These are phyloP conservation scores for Ellobium chinense DNA, from an alignment of 2,888 invertebrate genomes.

Conservation along the genomic window DNA sequence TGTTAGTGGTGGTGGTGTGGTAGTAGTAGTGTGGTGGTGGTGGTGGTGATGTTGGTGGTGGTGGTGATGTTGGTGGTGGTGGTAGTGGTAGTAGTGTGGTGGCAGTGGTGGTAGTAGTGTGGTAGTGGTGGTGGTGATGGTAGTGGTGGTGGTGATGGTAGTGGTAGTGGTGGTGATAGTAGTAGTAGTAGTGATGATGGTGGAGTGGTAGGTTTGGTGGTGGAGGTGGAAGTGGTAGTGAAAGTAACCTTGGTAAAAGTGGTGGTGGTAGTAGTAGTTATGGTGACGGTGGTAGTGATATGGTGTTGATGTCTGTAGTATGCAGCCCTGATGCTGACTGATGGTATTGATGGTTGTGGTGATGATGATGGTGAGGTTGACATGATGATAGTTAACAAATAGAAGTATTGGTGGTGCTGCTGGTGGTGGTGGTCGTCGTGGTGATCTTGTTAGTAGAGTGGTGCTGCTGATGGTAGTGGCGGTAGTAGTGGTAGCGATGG, in stretches of 20 bases:
- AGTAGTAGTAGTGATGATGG: conserved; percentile 16
- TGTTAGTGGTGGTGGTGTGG: no score
- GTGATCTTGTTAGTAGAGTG: neutral
- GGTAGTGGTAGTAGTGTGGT: no score
- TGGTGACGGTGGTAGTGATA: neutral
- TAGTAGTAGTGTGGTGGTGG: no score
- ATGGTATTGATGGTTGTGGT: neutral
- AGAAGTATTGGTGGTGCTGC: conserved; percentile 5
- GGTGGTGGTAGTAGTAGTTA: neutral
- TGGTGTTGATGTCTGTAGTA: no score
- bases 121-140: neutral
- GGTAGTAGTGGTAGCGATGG: neutral
- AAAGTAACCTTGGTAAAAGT: neutral
- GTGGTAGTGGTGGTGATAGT: neutral
- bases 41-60: no score
- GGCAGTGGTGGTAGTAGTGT: no score
- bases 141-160: neutral
- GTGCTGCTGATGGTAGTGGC: neutral
- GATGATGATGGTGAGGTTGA: no score
- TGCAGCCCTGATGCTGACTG: no score
- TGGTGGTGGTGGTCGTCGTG: conserved; percentile 12
- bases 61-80: no score
- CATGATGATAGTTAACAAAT: no score
- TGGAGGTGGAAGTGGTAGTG: neutral
- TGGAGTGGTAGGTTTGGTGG: neutral